These are phyloP conservation scores for Cliona cf. orientalis DNA, from an alignment of 37 sponge, comb jelly and placozoan genomes.

Conservation along the genomic window DNA sequence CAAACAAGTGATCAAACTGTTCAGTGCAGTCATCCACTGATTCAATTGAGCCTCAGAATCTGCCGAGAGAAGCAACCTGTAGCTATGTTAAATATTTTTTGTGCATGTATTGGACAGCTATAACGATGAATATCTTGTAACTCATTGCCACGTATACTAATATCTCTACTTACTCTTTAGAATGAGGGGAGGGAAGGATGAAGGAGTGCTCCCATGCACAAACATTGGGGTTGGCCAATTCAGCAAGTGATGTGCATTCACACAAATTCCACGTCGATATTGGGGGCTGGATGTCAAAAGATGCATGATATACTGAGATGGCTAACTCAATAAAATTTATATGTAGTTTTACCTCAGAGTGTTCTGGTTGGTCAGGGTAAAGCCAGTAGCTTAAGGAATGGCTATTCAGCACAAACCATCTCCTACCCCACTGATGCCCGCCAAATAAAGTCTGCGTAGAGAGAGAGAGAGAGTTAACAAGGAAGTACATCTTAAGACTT, in stretches of 20 bases:
- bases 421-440: neutral
- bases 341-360: neutral
- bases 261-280: neutral
- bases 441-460: neutral
- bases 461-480: neutral
- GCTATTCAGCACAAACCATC: slow-evolving; percentile 12
- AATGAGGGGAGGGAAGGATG: neutral
- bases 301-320: too few species aligned
- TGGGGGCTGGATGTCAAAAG: too few species aligned
- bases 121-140: too few species aligned
- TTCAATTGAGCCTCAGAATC: neutral
- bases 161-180: neutral
- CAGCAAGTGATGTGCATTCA: neutral
- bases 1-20: neutral
- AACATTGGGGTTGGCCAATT: neutral
- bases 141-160: neutral
- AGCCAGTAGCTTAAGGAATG: neutral
- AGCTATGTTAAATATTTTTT: neutral
- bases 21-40: slow-evolving; percentile 6
- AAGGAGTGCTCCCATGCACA: neutral
- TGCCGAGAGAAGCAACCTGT: neutral
- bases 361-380: neutral
- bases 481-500: neutral
- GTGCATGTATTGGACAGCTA: neutral
- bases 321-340: too few species aligned